Evolutionary conservation across 2,797 vertebrate species (phyloP).

Genomic region (Amblyopsis hoosieri): DNA sequence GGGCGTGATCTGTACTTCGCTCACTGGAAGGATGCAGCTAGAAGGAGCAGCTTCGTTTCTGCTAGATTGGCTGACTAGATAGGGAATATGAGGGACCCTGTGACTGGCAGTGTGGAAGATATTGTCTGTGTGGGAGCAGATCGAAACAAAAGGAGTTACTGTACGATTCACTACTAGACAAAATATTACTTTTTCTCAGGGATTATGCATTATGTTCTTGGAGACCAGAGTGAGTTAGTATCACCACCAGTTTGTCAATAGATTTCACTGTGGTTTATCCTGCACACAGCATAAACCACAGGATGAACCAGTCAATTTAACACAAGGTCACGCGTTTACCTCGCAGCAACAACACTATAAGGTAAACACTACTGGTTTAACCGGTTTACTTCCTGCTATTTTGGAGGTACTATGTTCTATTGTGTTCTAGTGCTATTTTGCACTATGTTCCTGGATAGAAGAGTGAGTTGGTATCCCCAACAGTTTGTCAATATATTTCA

Average conservation of each 20-base stretch:
- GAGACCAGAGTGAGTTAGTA: slow-evolving; percentile 1
- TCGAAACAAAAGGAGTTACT: slow-evolving; percentile 11
- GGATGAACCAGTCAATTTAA: background rate
- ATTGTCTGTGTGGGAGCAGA: slow-evolving; percentile 45
- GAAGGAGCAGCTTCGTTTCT: slow-evolving; percentile 16
- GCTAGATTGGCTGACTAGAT: slow-evolving; percentile 8
- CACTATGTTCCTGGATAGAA: too few species aligned
- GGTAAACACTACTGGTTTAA: too few species aligned
- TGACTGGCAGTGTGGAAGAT: slow-evolving; percentile 57
- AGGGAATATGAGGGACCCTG: slow-evolving; percentile 47
- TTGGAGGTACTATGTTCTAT: background rate
- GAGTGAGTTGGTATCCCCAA: too few species aligned
- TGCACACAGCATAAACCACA: background rate
- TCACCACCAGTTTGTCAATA: slow-evolving; percentile 9
- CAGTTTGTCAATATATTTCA: too few species aligned
- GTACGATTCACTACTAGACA: slow-evolving; percentile 1
- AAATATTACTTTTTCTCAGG: background rate
- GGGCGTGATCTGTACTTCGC: slow-evolving; percentile 33
- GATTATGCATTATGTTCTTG: slow-evolving; percentile 6
- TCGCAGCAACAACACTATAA: too few species aligned
- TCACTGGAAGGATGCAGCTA: slow-evolving; percentile 22
- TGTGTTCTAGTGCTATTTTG: background rate
- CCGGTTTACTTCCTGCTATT: too few species aligned
- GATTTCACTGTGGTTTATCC: slow-evolving; percentile 3
- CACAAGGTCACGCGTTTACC: background rate